Evolutionary conservation across 2,888 invertebrate genomes (phyloP), one percentile per base, ranked within the genome.

Genomic region (Lamellibrachia columna): DNA sequence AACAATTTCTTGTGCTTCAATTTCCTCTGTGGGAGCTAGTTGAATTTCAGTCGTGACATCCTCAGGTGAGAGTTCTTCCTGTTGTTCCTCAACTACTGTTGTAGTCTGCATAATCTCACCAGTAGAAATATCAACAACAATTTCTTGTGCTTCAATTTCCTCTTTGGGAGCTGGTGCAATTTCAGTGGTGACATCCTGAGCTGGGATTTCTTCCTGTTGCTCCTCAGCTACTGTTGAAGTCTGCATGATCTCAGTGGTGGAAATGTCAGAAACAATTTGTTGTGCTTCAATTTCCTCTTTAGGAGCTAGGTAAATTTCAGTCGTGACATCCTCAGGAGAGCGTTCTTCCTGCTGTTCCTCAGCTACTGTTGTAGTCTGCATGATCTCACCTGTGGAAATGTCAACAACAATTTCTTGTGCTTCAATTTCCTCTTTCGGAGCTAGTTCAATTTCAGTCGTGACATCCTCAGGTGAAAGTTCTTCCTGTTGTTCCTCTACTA

Each of bases 221-320:
- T 75, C 75, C 22, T 22, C 22, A 75, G n/a, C 75, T 15, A 75
- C 22, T 15, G 75, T 75, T 6, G 22, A 3, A 22, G 22, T 22
- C 75, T 75, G 75, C 75, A 11, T 75, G 22, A 75, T 15, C 15
- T 75, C 75, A 75, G 22, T n/a, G n/a, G 75, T 75, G 75, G 22
- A 75, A 75, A 75, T 75, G 75, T 75, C 75, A 75, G n/a, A 15
- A 75, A 75, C 75, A 15, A 75, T 22, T 75, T 75, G 75, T 6
- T 93, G 92, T 15, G 53, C 52, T 2, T 93, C 92, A 91, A 90
- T 91, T 91, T 92, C 93, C 91, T 92, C 40, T 90, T 4, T 4
- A 1, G 60, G 60, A 60, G 60, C 6, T 7, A 15, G 9, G 1
- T 60, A 7, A 60, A 60, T 60, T 8, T 60, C 60, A 9, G 8